Evolutionary conservation across 2,113 vertebrate genomes (phyloP).

Genomic region (Onychorhynchus coronatus): DNA sequence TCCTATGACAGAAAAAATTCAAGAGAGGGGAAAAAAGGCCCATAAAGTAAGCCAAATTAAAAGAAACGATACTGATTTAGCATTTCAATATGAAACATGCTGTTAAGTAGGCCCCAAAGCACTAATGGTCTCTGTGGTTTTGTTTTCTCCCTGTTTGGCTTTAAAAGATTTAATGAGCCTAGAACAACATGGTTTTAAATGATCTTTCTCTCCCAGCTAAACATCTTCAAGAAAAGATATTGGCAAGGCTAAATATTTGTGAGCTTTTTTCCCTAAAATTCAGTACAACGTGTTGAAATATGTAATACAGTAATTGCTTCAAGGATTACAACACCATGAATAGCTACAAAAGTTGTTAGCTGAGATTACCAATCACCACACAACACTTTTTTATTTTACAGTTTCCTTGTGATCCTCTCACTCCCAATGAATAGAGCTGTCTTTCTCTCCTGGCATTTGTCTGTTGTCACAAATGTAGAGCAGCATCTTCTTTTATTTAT

Average conservation of each 20-base stretch:
- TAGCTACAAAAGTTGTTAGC: neutral
- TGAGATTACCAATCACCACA: neutral
- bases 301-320: neutral
- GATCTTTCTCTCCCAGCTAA: neutral
- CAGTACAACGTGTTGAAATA: neutral
- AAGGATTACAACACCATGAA: neutral
- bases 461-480: neutral
- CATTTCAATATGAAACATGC: neutral
- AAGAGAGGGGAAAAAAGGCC: neutral
- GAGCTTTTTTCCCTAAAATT: neutral
- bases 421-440: neutral
- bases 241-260: neutral
- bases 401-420: neutral
- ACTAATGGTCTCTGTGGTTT: neutral
- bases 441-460: neutral
- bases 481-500: rapidly evolving
- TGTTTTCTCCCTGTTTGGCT: neutral
- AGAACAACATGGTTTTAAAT: neutral
- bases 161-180: neutral
- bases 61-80: neutral
- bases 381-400: neutral
- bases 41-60: neutral
- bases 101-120: neutral
- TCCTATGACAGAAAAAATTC: neutral
- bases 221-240: neutral